Conservation (phyloP, 2,797 vertebrate species). For the Manis crassicaudata region DNA sequence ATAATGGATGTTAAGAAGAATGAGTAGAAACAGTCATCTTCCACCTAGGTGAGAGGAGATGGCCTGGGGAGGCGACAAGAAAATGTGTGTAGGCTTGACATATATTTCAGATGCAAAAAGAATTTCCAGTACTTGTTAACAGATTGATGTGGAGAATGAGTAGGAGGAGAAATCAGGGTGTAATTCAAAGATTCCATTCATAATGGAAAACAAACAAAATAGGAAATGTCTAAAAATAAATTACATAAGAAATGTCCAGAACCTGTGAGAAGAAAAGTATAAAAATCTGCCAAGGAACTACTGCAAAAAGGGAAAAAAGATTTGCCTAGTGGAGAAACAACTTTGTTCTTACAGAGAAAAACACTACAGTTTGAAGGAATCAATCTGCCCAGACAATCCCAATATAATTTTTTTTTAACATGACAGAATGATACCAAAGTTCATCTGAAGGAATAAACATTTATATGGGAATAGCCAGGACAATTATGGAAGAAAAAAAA, state of each 20-base stretch:
- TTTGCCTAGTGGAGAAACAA: background rate
- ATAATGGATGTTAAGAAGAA: background rate
- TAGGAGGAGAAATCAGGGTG: constrained; percentile 26
- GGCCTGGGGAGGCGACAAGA: accelerated
- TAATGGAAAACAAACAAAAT: constrained; percentile 63
- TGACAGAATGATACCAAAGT: background rate
- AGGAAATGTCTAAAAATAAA: constrained; percentile 33
- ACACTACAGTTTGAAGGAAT: background rate
- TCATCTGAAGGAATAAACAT: background rate
- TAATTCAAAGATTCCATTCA: constrained; percentile 54
- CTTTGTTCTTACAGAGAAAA: background rate
- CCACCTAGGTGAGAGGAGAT: background rate
- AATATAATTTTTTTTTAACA: background rate
- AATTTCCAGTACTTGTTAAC: background rate
- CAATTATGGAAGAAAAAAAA: background rate
- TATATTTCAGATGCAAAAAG: background rate
- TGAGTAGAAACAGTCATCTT: background rate
- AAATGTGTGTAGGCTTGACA: background rate
- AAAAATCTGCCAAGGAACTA: background rate
- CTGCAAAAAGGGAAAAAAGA: background rate
- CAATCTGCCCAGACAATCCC: background rate
- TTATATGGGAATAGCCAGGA: background rate
- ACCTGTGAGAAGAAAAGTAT: background rate
- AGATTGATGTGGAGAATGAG: constrained; percentile 27
- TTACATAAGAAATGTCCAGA: constrained; percentile 31